Conservation (phyloP, 2,797 vertebrate species). For the Gallinago nigripennis region DNA sequence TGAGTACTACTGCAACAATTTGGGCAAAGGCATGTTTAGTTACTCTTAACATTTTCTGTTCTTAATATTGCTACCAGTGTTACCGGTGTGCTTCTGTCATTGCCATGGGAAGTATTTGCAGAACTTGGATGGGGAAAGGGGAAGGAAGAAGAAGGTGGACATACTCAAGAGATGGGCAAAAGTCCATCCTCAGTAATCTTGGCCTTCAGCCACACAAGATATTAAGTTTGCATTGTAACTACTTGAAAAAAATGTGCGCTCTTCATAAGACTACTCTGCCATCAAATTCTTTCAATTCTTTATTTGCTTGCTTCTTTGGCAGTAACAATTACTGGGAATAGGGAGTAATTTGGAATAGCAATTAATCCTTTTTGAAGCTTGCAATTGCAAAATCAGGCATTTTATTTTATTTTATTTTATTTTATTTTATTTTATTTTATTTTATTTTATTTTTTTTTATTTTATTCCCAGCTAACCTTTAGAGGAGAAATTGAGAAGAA, state of each 20-base stretch:
- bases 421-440: too few relatives aligned
- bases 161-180: neutral
- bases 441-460: neutral
- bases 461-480: neutral
- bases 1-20: neutral
- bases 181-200: neutral
- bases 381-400: neutral
- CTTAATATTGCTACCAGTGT: too few relatives aligned
- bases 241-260: neutral
- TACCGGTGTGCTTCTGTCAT: neutral
- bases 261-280: neutral
- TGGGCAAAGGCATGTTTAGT: neutral
- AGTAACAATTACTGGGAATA: neutral
- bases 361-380: neutral
- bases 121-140: neutral
- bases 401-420: too few relatives aligned
- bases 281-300: neutral
- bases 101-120: rapidly evolving
- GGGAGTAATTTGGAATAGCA: neutral
- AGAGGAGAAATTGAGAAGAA: neutral
- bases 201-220: neutral
- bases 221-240: neutral
- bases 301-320: neutral
- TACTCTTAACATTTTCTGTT: neutral
- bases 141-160: neutral